Conservation (phyloP, 1,140 invertebrate species). For the Caenorhabditis elegans region DNA sequence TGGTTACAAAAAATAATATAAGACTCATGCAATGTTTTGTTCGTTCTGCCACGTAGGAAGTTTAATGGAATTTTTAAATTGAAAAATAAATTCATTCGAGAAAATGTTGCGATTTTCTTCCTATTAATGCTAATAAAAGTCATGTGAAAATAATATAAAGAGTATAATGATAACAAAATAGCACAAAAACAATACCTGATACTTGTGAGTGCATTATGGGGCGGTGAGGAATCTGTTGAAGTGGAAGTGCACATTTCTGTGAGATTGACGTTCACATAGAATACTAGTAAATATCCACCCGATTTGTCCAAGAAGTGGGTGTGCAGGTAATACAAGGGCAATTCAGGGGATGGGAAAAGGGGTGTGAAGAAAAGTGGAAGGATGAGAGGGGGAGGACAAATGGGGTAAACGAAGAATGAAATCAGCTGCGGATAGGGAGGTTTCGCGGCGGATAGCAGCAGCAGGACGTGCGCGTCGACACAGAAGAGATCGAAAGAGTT, state of each 20-base stretch:
- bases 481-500: not conserved
- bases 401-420: slow-evolving; percentile 10
- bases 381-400: not conserved
- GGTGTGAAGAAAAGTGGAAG: slow-evolving; percentile 16
- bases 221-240: not conserved
- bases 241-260: not conserved
- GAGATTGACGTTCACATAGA: not conserved
- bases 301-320: not conserved
- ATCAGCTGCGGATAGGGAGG: slow-evolving; percentile 23
- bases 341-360: not conserved
- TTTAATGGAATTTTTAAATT: no score
- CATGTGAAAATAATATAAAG: not conserved
- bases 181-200: slow-evolving; percentile 4
- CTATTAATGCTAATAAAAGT: no score
- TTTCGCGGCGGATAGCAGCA: slow-evolving; percentile 22
- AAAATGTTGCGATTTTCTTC: no score
- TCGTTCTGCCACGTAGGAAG: no score
- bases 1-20: slow-evolving; percentile 3
- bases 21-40: not conserved
- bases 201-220: slow-evolving; percentile 10
- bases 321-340: slow-evolving; percentile 10
- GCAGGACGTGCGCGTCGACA: slow-evolving; percentile 24
- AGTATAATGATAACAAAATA: not conserved
- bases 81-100: no score
- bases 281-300: not conserved